Evolutionary conservation across 1,140 invertebrate genomes (phyloP), one percentile per base, ranked within the genome.

Genomic region (Portunus trituberculatus): DNA sequence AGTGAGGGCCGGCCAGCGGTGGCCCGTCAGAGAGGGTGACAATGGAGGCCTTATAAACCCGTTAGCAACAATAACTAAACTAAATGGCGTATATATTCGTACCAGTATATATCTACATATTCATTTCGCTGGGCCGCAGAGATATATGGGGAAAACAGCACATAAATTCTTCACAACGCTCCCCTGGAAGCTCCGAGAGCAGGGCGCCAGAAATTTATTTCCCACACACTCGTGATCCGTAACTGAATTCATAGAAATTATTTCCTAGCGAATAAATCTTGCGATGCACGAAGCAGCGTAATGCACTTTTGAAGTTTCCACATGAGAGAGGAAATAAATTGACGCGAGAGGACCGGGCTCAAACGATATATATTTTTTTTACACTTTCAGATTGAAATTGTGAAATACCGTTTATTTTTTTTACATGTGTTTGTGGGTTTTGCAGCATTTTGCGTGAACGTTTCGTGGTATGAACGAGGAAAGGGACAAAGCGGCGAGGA

Each of bases 191-290:
- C 93, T 90, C 92, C 92, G 92, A 87, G 92, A 93, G 92, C 92
- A 93, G 92, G 92, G 92, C 83, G 92, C 83, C 46, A 88, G 92
- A 88, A 94, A 94, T 94, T 94, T 94, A 94, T 94, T 94, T 83
- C 87, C 59, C 87, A 89, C 87, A 94, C 93, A 94, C 86, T 91
- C 93, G 93, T 91, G 93, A 94, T 94, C 93, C 93, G 93, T 94
- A 94, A 94, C 93, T 91, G 93, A 94, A 94, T 91, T 94, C 93
- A 94, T 91, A 94, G 93, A 94, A 94, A 94, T 94, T 94, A 94
- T 94, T 94, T 94, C 93, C 93, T 87, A 46, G 93, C 87, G 93
- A 89, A 94, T 94, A 94, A 94, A 94, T 93, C 92, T 93, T 88
- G 83, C 84, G 83, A 88, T 93, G 92, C 83, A 88, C 92, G 84